These are phyloP conservation scores for Hydrochoerus hydrochaeris DNA, from an alignment of 2,113 vertebrate species.

Conservation along the genomic window DNA sequence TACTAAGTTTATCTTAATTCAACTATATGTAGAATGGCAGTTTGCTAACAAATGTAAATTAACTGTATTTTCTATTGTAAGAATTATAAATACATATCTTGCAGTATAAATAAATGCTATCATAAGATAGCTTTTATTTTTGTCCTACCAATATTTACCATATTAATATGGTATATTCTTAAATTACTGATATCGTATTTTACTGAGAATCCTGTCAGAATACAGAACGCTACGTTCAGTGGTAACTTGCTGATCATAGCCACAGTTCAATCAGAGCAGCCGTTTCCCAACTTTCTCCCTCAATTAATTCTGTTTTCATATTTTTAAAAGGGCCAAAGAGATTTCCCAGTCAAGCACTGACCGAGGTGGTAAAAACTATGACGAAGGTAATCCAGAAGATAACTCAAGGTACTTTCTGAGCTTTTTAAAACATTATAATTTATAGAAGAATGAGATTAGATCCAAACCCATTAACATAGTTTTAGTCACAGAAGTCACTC, in stretches of 20 bases:
- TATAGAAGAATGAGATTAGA: not conserved
- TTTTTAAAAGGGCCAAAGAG: not conserved
- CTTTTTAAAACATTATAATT: not conserved
- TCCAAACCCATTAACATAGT: not conserved
- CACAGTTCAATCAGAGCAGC: not conserved
- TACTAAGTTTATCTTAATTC: not conserved
- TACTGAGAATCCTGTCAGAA: not conserved
- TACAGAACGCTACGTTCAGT: not conserved
- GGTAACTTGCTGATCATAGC: not conserved
- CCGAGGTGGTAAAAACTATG: not conserved
- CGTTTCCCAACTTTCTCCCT: not conserved
- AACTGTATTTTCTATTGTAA: not conserved
- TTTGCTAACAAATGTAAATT: conserved; percentile 24
- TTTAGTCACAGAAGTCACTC: not conserved
- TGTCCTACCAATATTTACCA: not conserved
- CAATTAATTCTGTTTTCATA: not conserved
- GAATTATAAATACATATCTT: not conserved
- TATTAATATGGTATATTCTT: not conserved
- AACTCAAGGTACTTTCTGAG: not conserved
- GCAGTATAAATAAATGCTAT: too few relatives aligned
- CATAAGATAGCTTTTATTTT: not conserved
- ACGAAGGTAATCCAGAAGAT: not conserved
- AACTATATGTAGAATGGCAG: not conserved
- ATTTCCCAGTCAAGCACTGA: not conserved
- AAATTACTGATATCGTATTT: not conserved